These are phyloP conservation scores for Elgaria multicarinata DNA, from an alignment of 2,113 vertebrate genomes.

Conservation along the genomic window DNA sequence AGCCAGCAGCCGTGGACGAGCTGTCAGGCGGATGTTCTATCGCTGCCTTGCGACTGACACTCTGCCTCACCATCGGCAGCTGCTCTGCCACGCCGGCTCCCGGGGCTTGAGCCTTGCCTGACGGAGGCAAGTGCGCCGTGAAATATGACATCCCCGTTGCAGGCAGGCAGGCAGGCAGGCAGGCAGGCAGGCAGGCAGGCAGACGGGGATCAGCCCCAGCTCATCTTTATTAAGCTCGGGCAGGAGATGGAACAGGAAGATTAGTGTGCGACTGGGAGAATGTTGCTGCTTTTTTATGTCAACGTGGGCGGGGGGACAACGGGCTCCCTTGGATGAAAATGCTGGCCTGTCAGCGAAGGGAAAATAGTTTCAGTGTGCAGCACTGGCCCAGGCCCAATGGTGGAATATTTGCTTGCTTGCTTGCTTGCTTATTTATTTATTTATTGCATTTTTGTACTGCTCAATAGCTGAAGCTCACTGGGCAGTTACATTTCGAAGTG, in stretches of 20 bases:
- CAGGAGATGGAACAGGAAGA: background rate
- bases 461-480: too few relatives aligned
- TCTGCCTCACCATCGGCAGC: accelerated
- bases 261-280: background rate
- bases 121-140: background rate
- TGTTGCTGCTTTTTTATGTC: too few relatives aligned
- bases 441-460: too few relatives aligned
- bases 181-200: background rate
- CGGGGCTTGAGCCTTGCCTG: background rate
- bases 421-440: too few relatives aligned
- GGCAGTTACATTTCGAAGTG: too few relatives aligned
- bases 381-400: too few relatives aligned
- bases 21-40: background rate
- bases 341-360: too few relatives aligned
- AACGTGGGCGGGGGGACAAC: too few relatives aligned
- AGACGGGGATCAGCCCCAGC: background rate
- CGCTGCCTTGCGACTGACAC: background rate
- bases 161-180: background rate
- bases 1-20: background rate
- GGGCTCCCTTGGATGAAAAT: too few relatives aligned
- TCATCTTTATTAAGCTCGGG: background rate
- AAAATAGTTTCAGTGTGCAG: too few relatives aligned
- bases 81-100: accelerated
- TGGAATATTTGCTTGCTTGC: too few relatives aligned
- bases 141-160: background rate